These are phyloP conservation scores for Mastacembelus armatus DNA, from an alignment of 2,797 vertebrate genomes.

Conservation along the genomic window DNA sequence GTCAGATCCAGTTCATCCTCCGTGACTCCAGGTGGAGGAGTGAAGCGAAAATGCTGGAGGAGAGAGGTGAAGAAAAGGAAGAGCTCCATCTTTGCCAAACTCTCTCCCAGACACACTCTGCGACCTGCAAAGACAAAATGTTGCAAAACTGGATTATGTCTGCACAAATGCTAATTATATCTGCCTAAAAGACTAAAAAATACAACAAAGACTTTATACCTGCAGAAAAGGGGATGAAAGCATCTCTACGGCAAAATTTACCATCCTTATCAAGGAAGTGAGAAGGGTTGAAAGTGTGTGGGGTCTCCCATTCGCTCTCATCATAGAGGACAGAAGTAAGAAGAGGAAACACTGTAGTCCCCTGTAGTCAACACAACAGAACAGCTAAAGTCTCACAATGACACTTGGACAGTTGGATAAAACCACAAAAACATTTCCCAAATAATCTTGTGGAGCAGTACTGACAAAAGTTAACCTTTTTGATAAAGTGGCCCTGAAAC, in stretches of 20 bases:
- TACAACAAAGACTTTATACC: slow-evolving; percentile 40
- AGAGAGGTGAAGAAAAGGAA: slow-evolving; percentile 69
- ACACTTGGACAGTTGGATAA: too few relatives aligned
- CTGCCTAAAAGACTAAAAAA: background rate
- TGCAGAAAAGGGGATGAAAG: slow-evolving; percentile 81
- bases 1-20: slow-evolving; percentile 65
- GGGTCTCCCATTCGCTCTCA: slow-evolving; percentile 74
- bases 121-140: slow-evolving; percentile 38
- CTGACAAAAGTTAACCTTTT: slow-evolving; percentile 44
- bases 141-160: background rate
- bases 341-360: slow-evolving; percentile 68
- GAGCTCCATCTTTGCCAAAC: slow-evolving; percentile 68
- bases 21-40: slow-evolving; percentile 57
- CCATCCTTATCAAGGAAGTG: slow-evolving; percentile 77
- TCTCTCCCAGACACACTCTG: slow-evolving; percentile 59
- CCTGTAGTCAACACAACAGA: slow-evolving; percentile 44
- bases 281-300: slow-evolving; percentile 74
- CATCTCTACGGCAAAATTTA: slow-evolving; percentile 68
- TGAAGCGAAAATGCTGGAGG: slow-evolving; percentile 61
- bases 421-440: background rate
- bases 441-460: too few relatives aligned
- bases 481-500: slow-evolving; percentile 76
- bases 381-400: too few relatives aligned
- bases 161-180: background rate
- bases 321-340: slow-evolving; percentile 71